Evolutionary conservation across 2,888 invertebrate species (phyloP), one percentile per base, ranked within the genome.

Genomic region (Galeruca laticollis): DNA sequence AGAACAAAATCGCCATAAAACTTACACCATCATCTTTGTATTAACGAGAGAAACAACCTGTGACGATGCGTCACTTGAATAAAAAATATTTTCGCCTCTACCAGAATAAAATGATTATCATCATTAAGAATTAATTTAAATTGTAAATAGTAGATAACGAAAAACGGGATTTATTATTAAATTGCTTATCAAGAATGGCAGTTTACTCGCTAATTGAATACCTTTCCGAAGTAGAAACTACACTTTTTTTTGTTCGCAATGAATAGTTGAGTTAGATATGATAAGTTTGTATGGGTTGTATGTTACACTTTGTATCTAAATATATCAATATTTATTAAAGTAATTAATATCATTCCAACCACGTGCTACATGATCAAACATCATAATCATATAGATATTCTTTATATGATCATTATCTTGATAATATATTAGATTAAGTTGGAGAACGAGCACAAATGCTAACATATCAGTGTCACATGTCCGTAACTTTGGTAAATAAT

Each of bases 41-140:
- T n/a, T 26, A 6, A n/a, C n/a, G n/a, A n/a, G 26, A 26, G 6
- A 47, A 33, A 9, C 35, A 47, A 65, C 57, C 33, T n/a, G 15
- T 35, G 51, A 61, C 54, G 65, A 65, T 51, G 21, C 47, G 49
- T 37, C 49, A 51, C 26, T 18, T 47, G 10, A 51, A n/a, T n/a
- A 40, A 66, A 60, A 66, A 49, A 51, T 59, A 66, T 33, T 47
- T 47, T 51, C 37, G n/a, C 59, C 18, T 40, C 35, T n/a, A 37
- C 56, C 18, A 65, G 57, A 33, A n/a, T n/a, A 31, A 64, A 65
- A 51, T 66, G 59, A 51, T 59, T 66, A 59, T 59, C 59, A 52
- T 9, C 11, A 51, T 59, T 66, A 49, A 59, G 37, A 35, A 59
- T 66, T 59, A 59, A 66, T 66, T 65, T 51, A 63, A 62, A 66